Conservation (phyloP, 2,113 vertebrate genomes). For the Oryzias celebensis region DNA sequence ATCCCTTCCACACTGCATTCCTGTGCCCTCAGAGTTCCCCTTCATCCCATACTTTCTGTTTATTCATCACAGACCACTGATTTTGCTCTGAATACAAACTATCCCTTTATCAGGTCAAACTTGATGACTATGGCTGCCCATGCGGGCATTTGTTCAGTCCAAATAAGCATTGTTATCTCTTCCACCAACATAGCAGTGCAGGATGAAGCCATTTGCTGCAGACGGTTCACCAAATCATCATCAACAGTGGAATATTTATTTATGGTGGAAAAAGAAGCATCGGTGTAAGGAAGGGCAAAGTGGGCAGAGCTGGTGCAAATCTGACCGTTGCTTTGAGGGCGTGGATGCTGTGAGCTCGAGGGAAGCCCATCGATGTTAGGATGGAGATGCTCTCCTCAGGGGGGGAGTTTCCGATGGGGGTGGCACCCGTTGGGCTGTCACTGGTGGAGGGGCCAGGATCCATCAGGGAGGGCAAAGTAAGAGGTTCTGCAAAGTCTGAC, state of each 20-base stretch:
- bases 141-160: background rate
- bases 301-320: slow-evolving; percentile 15
- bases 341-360: slow-evolving; percentile 85
- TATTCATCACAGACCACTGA: slow-evolving; percentile 1
- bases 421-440: slow-evolving; percentile 67
- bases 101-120: slow-evolving; percentile 11
- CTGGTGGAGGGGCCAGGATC: slow-evolving; percentile 78
- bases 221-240: slow-evolving; percentile 2
- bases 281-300: background rate
- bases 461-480: slow-evolving; percentile 81
- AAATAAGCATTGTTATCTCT: slow-evolving; percentile 19
- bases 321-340: slow-evolving; percentile 90
- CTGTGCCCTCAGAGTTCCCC: background rate
- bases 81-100: slow-evolving; percentile 1
- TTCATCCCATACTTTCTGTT: background rate
- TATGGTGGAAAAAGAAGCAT: background rate
- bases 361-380: slow-evolving; percentile 96
- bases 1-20: background rate
- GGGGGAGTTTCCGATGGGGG: slow-evolving; percentile 83
- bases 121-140: slow-evolving; percentile 4
- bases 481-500: slow-evolving; percentile 93
- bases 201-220: background rate
- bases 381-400: slow-evolving; percentile 94
- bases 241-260: background rate
- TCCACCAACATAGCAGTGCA: background rate